These are phyloP conservation scores for Drosophila emarginata DNA, from an alignment of 2,888 invertebrate genomes.

Conservation along the genomic window DNA sequence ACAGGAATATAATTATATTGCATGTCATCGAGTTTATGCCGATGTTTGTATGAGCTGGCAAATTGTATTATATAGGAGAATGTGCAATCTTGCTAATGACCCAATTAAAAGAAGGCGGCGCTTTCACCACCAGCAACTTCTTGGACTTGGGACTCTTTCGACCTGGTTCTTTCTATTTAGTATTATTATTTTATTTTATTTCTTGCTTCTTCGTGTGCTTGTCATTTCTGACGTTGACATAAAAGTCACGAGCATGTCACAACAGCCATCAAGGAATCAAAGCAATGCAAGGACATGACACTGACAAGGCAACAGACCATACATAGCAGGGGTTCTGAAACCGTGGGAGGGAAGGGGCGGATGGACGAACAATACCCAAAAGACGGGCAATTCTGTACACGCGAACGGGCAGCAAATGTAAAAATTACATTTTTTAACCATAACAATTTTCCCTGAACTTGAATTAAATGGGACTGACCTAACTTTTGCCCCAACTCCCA, in stretches of 20 bases:
- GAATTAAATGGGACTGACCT: constrained; percentile 26
- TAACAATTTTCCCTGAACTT: constrained; percentile 41
- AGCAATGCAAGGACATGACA: constrained; percentile 58
- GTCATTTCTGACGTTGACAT: constrained; percentile 13
- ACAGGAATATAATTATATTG: constrained; percentile 16
- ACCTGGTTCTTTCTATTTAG: not conserved
- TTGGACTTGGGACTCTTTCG: not conserved
- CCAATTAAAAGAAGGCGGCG: constrained; percentile 59
- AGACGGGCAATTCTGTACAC: not conserved
- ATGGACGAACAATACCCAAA: not conserved
- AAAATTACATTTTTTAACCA: constrained; percentile 36
- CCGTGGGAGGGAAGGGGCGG: not conserved
- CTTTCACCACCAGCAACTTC: constrained; percentile 47
- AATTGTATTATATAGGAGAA: constrained; percentile 41
- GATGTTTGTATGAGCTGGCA: not conserved
- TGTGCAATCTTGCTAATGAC: constrained; percentile 68
- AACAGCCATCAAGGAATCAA: constrained; percentile 45
- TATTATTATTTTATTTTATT: not conserved
- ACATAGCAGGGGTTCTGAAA: not conserved
- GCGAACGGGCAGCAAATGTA: constrained; percentile 6
- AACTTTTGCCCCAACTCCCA: not conserved
- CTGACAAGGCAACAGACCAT: constrained; percentile 7
- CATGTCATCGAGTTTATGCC: constrained; percentile 6
- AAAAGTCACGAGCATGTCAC: constrained; percentile 17
- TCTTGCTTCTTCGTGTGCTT: constrained; percentile 7